phyloP scores from a whole-genome alignment of 2,113 vertebrate species.

The Ptilonorhynchus violaceus region DNA sequence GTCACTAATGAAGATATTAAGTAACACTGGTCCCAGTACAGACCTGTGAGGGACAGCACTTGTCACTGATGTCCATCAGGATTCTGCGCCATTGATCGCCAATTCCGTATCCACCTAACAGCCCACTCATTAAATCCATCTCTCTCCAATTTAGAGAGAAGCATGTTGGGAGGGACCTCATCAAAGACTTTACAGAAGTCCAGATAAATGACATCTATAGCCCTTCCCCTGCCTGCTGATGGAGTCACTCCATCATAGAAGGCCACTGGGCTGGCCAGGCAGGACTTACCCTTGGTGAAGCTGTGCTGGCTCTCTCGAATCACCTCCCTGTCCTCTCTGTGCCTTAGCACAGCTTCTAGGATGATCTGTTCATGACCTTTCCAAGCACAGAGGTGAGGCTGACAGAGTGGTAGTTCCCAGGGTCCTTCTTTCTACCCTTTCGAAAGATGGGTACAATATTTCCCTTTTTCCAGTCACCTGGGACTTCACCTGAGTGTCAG shows the following conservation, averaged over 20 bases:
- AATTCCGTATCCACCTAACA: background rate
- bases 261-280: background rate
- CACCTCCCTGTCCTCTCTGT: background rate
- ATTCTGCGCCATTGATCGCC: background rate
- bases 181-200: background rate
- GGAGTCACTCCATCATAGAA: background rate
- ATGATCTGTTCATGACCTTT: background rate
- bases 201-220: background rate
- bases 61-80: background rate
- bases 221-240: background rate
- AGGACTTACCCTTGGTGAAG: background rate
- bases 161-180: background rate
- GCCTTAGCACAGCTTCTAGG: background rate
- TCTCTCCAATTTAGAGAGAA: background rate
- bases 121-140: background rate
- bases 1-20: background rate
- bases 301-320: fast-evolving
- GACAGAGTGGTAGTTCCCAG: background rate
- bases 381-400: background rate
- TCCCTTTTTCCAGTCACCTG: background rate
- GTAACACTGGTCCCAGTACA: background rate
- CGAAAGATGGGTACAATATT: background rate
- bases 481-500: background rate
- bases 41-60: background rate
- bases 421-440: background rate